phyloP scores from a whole-genome alignment of 2,113 vertebrate genomes.

The Tenrec ecaudatus region DNA sequence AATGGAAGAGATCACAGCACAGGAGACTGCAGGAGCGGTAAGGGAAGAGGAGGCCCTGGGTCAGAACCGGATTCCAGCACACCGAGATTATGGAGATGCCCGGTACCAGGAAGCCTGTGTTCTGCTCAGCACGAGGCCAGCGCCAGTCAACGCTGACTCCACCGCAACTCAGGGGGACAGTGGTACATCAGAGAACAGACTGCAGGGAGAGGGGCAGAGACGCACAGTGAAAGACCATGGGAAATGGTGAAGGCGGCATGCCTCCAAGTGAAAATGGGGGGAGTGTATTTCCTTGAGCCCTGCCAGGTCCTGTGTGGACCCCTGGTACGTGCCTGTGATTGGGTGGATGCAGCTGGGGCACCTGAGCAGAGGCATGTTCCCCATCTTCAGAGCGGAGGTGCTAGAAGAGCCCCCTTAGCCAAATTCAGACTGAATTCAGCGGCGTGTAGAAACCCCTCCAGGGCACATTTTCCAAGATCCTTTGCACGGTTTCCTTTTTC shows the following conservation, averaged over 20 bases:
- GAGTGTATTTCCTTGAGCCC: too few relatives aligned
- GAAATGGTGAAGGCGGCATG: fast-evolving
- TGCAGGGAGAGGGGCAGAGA: fast-evolving
- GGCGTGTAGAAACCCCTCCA: neutral
- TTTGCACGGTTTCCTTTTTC: neutral
- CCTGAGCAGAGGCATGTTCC: fast-evolving
- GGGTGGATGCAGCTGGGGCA: fast-evolving
- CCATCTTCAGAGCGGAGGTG: neutral
- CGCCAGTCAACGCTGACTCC: neutral
- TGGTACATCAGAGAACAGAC: neutral
- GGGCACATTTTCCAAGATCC: neutral
- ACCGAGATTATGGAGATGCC: neutral
- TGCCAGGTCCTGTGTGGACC: fast-evolving
- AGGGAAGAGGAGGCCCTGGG: neutral
- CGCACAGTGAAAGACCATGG: fast-evolving
- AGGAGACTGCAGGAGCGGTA: too few relatives aligned
- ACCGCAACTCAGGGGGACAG: neutral
- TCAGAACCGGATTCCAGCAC: neutral
- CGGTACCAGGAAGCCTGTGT: neutral
- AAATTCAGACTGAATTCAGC: neutral
- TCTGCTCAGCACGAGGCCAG: neutral
- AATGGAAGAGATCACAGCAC: neutral
- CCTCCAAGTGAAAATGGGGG: fast-evolving
- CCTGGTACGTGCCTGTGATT: fast-evolving
- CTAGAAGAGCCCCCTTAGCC: neutral